Evolutionary conservation across 2,113 vertebrate species (phyloP), one percentile per base, ranked within the genome.

Genomic region (Ploceus nigricollis): DNA sequence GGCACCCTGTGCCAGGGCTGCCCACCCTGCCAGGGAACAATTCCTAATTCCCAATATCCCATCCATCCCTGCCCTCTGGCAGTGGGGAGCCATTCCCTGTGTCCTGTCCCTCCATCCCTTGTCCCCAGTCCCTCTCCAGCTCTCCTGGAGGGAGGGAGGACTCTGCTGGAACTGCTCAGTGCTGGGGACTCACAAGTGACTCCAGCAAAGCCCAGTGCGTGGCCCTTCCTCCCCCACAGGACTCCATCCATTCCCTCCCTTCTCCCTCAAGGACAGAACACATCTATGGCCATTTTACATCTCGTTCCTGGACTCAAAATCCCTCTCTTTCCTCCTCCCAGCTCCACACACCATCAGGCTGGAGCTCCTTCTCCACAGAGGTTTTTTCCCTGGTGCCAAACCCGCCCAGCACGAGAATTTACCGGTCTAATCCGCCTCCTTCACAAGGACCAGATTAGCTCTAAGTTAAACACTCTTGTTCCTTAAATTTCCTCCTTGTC

Each of bases 371-470:
- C 69, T 84, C 91, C 6, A 23, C 69, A 71, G 89, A 42, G 15
- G 75, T 68, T 31, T 72, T 30, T 60, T 77, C 91, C 87, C 92
- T 54, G 76, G 87, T 79, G 81, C 88, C 86, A 92, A 90, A 92
- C 91, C 96, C 47, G 53, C 69, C 90, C 66, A 68, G 92, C 97
- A 95, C 13, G 56, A 93, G 87, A 95, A 94, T 82, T 86, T 82
- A 71, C 94, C 15, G 20, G 82, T 73, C 95, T 94, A 96, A 98
- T 98, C 93, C 96, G 95, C 89, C 50, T 85, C 56, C 97, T 97
- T 97, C 97, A 97, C 92, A 97, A 97, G 98, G 72, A 97, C 96
- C 95, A 97, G 96, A 98, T 96, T 96, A 98, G 95, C 97, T 95
- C 96, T 78, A 98, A 96, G 72, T 97, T 97, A 98, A 98, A 98